These are phyloP conservation scores for Avahi laniger DNA, from an alignment of 2,797 vertebrate species.

Conservation along the genomic window DNA sequence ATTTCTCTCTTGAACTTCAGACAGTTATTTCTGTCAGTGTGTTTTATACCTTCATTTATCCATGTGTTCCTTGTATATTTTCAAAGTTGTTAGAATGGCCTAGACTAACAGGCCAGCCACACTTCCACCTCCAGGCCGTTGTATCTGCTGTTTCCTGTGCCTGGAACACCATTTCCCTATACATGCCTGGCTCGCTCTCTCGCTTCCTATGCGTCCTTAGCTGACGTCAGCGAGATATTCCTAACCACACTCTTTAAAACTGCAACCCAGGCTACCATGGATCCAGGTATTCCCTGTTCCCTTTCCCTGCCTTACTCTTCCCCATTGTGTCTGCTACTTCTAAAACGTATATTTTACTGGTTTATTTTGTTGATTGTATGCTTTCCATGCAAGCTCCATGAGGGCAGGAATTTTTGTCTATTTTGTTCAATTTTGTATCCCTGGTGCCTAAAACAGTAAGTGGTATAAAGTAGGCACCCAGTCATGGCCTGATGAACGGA, in stretches of 20 bases:
- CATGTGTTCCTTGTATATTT: background rate
- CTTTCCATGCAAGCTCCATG: background rate
- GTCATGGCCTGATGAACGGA: background rate
- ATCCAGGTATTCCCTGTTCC: background rate
- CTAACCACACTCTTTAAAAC: background rate
- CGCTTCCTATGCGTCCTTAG: background rate
- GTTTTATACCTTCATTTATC: background rate
- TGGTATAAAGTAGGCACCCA: background rate
- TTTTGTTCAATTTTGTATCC: background rate
- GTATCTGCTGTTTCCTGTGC: background rate
- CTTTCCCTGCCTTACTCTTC: background rate
- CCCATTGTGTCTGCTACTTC: background rate
- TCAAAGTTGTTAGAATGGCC: background rate
- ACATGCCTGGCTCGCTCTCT: fast-evolving
- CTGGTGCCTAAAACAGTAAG: background rate
- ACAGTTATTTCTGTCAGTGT: background rate
- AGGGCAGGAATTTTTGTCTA: background rate
- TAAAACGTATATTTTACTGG: background rate
- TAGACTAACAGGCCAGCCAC: background rate
- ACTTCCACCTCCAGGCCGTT: background rate
- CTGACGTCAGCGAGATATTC: background rate
- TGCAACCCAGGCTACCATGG: background rate
- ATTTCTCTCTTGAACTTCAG: background rate
- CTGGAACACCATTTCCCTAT: background rate
- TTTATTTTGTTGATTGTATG: background rate